Percentiles rank a stretch among this genome's conserved stretches.
phyloP scores from a whole-genome alignment of 2,797 vertebrate genomes.

The Florisuga fusca region DNA sequence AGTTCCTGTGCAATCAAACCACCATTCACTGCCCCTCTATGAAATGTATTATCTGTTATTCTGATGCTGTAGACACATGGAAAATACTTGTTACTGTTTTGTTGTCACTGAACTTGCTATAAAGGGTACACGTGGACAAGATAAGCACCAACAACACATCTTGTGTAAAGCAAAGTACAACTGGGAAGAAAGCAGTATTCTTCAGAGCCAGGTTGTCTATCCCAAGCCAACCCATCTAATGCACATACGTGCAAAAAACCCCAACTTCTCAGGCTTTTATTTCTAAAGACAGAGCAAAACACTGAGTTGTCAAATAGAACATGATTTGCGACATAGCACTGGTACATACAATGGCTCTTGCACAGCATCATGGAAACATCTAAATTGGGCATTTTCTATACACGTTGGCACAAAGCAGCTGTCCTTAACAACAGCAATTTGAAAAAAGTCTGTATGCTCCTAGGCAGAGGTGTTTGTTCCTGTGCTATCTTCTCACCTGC shows the following conservation, averaged over 20 bases:
- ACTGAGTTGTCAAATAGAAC: not conserved
- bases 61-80: not conserved
- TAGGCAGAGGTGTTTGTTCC: constrained; percentile 24
- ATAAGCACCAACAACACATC: not conserved
- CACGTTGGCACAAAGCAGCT: not conserved
- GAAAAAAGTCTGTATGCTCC: not conserved
- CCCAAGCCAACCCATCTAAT: not conserved
- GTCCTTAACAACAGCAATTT: not conserved
- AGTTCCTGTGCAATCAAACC: not conserved
- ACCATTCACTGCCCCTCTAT: not conserved
- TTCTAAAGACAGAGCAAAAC: not conserved
- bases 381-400: not conserved
- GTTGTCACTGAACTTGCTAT: not conserved
- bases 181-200: not conserved
- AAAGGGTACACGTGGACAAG: not conserved
- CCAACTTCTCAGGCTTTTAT: not conserved
- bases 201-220: not conserved
- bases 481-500: constrained; percentile 12
- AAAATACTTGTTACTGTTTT: not conserved
- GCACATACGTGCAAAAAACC: not conserved
- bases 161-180: not conserved
- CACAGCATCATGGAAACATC: not conserved
- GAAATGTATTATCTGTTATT: not conserved
- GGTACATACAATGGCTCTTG: not conserved
- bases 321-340: not conserved